phyloP scores from a whole-genome alignment of 2,797 vertebrate genomes.

The Sarcophilus harrisii region DNA sequence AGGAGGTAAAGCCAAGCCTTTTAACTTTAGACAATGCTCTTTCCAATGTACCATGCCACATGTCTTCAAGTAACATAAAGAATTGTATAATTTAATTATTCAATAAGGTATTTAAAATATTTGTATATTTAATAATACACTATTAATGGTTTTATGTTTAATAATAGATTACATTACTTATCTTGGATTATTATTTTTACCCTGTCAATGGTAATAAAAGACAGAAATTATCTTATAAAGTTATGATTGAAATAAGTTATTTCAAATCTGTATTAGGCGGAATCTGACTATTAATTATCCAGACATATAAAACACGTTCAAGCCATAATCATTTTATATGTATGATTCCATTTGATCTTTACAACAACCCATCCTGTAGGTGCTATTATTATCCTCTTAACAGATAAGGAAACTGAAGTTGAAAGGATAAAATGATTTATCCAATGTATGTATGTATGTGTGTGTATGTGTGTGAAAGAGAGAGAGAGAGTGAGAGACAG shows the following conservation, averaged over 20 bases:
- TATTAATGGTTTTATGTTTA: background rate
- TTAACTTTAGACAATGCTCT: background rate
- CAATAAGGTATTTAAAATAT: background rate
- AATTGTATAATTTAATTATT: background rate
- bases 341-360: background rate
- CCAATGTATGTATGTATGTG: too few relatives aligned
- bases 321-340: background rate
- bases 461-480: too few relatives aligned
- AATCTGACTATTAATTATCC: background rate
- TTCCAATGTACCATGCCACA: background rate
- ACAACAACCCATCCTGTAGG: background rate
- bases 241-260: background rate
- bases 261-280: background rate
- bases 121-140: background rate
- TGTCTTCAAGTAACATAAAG: background rate
- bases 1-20: background rate
- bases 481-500: too few relatives aligned
- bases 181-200: constrained; percentile 44
- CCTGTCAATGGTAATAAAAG: constrained; percentile 38
- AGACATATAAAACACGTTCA: background rate
- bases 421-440: background rate
- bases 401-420: background rate
- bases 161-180: background rate
- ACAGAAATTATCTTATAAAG: constrained; percentile 6
- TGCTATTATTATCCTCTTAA: background rate